Evolutionary conservation across 2,113 vertebrate genomes (phyloP).

Genomic region (Rousettus leschenaultii): DNA sequence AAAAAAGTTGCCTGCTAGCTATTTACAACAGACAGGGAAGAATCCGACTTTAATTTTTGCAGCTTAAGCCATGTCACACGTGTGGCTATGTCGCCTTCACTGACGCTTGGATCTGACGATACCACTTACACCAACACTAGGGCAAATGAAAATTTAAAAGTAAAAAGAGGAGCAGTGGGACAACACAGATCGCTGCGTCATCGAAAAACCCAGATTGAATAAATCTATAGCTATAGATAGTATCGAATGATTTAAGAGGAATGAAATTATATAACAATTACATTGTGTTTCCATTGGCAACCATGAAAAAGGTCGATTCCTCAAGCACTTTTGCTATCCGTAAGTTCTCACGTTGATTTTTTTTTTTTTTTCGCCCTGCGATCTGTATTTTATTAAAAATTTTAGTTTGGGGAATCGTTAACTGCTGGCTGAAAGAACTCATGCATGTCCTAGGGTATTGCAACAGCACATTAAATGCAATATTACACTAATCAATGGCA

Average conservation of each 20-base stretch:
- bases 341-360: slow-evolving; percentile 31
- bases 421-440: slow-evolving; percentile 44
- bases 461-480: slow-evolving; percentile 53
- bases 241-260: slow-evolving; percentile 10
- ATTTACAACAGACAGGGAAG: not conserved
- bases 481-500: slow-evolving; percentile 64
- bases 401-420: slow-evolving; percentile 46
- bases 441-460: slow-evolving; percentile 34
- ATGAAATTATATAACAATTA: slow-evolving; percentile 11
- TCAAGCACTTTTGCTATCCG: slow-evolving; percentile 11
- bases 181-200: not conserved
- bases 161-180: not conserved
- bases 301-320: slow-evolving; percentile 3
- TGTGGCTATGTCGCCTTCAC: not conserved
- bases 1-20: not conserved
- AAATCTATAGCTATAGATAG: not conserved
- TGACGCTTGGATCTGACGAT: not conserved
- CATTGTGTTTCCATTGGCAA: not conserved
- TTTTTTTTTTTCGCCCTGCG: not conserved
- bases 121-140: not conserved
- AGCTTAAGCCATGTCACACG: not conserved
- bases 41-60: slow-evolving; percentile 17
- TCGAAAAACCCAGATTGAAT: not conserved
- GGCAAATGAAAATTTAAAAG: not conserved
- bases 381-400: slow-evolving; percentile 66